Evolutionary conservation across 53 echinoderm and acorn worm species (phyloP).

Genomic region (Holothuria scabra): DNA sequence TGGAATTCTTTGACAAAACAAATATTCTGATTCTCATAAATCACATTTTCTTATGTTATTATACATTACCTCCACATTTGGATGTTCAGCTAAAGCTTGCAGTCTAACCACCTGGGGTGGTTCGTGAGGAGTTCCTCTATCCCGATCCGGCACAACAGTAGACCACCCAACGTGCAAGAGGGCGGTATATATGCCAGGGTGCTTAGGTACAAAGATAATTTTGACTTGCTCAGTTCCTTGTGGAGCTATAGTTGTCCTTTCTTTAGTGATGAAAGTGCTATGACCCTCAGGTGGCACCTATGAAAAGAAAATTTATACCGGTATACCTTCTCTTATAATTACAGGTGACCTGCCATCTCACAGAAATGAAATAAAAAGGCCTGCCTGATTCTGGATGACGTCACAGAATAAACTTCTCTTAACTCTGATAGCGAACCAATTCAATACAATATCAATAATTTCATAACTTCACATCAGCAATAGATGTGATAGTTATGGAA

Average conservation of each 20-base stretch:
- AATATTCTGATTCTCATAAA: too few species aligned
- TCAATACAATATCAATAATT: too few species aligned
- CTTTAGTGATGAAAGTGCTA: constrained; percentile 72
- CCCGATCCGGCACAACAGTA: constrained; percentile 77
- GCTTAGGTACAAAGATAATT: constrained; percentile 81
- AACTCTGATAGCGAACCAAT: too few species aligned
- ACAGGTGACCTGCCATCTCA: too few species aligned
- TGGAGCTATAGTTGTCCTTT: constrained; percentile 80
- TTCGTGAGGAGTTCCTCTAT: constrained; percentile 31
- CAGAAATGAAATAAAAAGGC: too few species aligned
- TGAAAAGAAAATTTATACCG: not conserved
- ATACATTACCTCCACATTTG: constrained; percentile 76
- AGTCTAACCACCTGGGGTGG: constrained; percentile 67
- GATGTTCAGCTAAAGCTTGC: constrained; percentile 81
- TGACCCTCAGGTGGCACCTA: constrained; percentile 55
- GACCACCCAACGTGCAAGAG: constrained; percentile 76
- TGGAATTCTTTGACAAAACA: too few species aligned
- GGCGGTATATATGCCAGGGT: constrained; percentile 85
- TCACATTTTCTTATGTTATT: not conserved
- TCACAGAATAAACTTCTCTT: too few species aligned
- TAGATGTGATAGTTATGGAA: too few species aligned
- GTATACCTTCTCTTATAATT: too few species aligned
- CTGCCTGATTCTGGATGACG: too few species aligned
- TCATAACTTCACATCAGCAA: too few species aligned
- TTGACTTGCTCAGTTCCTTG: constrained; percentile 80